phyloP scores from a whole-genome alignment of 2,113 vertebrate species.

The Hemiprocne comata region DNA sequence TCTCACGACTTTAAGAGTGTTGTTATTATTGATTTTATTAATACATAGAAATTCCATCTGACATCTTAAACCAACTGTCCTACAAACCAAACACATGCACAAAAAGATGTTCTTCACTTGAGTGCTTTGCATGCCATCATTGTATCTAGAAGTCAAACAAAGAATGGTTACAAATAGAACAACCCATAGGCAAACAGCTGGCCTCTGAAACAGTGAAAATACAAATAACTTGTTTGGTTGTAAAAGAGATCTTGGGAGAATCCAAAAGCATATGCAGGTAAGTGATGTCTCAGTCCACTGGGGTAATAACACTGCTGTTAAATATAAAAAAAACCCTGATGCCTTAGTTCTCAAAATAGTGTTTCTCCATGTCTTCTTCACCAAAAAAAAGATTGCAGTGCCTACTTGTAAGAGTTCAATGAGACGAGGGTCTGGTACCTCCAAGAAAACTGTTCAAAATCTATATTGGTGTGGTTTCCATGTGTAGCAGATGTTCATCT shows the following conservation, averaged over 20 bases:
- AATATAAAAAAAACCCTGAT: not conserved
- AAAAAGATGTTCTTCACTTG: not conserved
- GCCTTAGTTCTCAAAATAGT: not conserved
- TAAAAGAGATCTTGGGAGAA: not conserved
- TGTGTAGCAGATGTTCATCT: not conserved
- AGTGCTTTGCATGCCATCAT: not conserved
- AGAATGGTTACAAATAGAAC: not conserved
- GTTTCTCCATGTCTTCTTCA: too few species aligned
- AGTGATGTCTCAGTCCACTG: not conserved
- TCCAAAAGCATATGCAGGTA: not conserved
- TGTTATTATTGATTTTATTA: not conserved
- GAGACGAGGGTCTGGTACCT: not conserved
- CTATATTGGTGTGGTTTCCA: not conserved
- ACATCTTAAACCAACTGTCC: not conserved
- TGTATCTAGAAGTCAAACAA: not conserved
- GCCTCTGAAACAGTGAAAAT: not conserved
- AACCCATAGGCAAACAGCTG: not conserved
- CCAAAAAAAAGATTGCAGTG: not conserved
- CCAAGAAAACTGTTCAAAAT: not conserved
- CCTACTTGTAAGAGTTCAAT: not conserved
- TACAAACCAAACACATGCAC: not conserved
- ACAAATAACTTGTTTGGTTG: not conserved
- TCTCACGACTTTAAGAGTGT: not conserved
- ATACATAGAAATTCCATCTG: not conserved
- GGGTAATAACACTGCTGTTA: not conserved